Evolutionary conservation across 2,113 vertebrate species (phyloP), one percentile per base, ranked within the genome.

Genomic region (Scomber japonicus): DNA sequence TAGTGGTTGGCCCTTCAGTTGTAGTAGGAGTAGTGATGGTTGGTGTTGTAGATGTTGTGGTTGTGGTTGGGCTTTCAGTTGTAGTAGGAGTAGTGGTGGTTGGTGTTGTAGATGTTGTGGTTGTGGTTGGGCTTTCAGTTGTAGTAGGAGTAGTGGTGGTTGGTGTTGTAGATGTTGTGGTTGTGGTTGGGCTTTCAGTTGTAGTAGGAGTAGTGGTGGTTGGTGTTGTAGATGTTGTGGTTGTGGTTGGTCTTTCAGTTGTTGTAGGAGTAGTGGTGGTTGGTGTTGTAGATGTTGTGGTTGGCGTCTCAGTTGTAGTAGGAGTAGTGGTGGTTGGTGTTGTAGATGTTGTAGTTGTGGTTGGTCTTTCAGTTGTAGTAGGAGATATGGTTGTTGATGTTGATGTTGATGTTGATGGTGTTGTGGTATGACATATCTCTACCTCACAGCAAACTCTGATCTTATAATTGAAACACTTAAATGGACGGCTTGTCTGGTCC

Each of bases 211-310:
- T 2, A 13, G 6, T 11, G 12, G 59, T 27, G 27, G 40, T 59
- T 8, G 54, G 15, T 14, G 53, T 63, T 2, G 63, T 7, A 12
- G 63, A 13, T 2, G 9, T 1, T 3, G 57, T 71, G 3, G 70
- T 27, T 40, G 69, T 68, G 4, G 50, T 53, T 44, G 62, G 27
- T 6, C 0, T 4, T 24, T 17, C 1, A 7, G 73, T 68, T 49
- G 77, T 66, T 0, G 65, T 44, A 0, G 79, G 1, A 5, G 63
- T 21, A 21, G 1, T n/a, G 11, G 64, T 40, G 3, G 17, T 60
- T 2, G 30, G 45, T 8, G 73, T 31, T 31, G 73, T 71, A 10
- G 55, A 65, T 55, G 5, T 35, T 19, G 72, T 78, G 40, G 53
- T 16, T 71, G 69, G 46, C 1, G 13, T 35, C 45, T 16, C 0